Percentiles rank a stretch among this genome's conserved stretches.
These are phyloP conservation scores for Eupristina koningsbergeri DNA, from an alignment of 1,140 invertebrate species.

Conservation along the genomic window DNA sequence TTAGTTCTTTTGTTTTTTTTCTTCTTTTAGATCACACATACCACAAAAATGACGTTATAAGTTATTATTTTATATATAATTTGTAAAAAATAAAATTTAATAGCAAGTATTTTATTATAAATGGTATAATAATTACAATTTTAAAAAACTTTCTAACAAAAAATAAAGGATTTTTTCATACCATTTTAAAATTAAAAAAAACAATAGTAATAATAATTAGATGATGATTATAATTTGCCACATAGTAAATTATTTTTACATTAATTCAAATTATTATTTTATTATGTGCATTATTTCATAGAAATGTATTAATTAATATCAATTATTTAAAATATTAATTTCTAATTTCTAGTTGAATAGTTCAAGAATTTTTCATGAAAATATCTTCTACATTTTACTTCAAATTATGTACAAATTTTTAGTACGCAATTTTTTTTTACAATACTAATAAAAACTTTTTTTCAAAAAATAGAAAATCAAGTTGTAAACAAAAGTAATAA, in stretches of 20 bases:
- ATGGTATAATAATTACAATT: conserved; percentile 6
- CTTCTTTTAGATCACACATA: conserved; percentile 1
- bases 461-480: neutral
- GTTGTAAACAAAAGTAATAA: neutral
- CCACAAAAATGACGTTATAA: conserved; percentile 25
- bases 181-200: neutral
- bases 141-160: conserved; percentile 8
- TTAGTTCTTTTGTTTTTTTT: conserved; percentile 18
- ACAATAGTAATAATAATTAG: neutral
- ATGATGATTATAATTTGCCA: neutral
- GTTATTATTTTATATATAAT: conserved; percentile 43
- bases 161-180: neutral
- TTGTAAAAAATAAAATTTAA: conserved; percentile 43
- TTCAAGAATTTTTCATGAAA: neutral
- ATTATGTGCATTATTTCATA: neutral
- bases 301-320: neutral
- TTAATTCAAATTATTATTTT: neutral
- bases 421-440: neutral
- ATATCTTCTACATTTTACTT: neutral
- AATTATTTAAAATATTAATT: neutral
- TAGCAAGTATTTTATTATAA: conserved; percentile 34
- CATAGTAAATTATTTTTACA: neutral
- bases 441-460: conserved; percentile 1
- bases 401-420: conserved; percentile 10
- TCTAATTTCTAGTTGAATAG: conserved; percentile 2